phyloP scores from a whole-genome alignment of 2,888 invertebrate genomes.

The Caenorhabditis virilis region DNA sequence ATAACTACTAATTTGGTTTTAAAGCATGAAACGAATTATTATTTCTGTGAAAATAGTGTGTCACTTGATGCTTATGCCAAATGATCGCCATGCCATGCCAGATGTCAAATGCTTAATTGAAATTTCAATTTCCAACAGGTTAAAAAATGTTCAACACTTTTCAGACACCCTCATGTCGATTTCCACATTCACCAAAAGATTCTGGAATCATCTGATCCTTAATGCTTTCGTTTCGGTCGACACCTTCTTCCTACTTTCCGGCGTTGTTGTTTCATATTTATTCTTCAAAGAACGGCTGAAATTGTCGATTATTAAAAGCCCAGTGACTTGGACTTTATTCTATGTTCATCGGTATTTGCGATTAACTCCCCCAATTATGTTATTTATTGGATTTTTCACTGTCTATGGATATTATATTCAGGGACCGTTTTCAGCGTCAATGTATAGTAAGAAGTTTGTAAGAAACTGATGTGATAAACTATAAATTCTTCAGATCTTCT shows the following conservation, averaged over 20 bases:
- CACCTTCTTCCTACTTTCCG: slow-evolving; percentile 55
- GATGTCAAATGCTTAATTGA: no score
- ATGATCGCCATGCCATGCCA: no score
- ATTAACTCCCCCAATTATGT: slow-evolving; percentile 35
- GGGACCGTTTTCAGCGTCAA: slow-evolving; percentile 18
- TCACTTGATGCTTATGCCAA: no score
- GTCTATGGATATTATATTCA: slow-evolving; percentile 22
- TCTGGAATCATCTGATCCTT: slow-evolving; percentile 19
- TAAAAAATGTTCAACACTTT: not conserved
- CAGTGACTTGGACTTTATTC: slow-evolving; percentile 51
- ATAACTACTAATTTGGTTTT: no score
- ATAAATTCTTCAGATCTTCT: slow-evolving; percentile 16
- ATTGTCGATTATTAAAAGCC: slow-evolving; percentile 14
- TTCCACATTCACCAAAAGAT: slow-evolving; percentile 4
- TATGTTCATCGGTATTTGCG: slow-evolving; percentile 54
- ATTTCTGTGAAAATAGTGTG: no score
- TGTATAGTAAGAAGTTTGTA: no score
- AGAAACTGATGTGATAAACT: no score
- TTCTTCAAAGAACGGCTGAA: slow-evolving; percentile 47
- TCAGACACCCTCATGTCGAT: slow-evolving; percentile 23
- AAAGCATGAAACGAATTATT: no score
- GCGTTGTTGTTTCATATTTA: slow-evolving; percentile 48
- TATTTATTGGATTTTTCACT: slow-evolving; percentile 38
- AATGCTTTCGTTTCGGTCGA: slow-evolving; percentile 55
- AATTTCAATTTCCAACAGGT: no score